Base-by-base conservation (phyloP, 2,888 invertebrate species). In the Mythimna albipuncta region DNA sequence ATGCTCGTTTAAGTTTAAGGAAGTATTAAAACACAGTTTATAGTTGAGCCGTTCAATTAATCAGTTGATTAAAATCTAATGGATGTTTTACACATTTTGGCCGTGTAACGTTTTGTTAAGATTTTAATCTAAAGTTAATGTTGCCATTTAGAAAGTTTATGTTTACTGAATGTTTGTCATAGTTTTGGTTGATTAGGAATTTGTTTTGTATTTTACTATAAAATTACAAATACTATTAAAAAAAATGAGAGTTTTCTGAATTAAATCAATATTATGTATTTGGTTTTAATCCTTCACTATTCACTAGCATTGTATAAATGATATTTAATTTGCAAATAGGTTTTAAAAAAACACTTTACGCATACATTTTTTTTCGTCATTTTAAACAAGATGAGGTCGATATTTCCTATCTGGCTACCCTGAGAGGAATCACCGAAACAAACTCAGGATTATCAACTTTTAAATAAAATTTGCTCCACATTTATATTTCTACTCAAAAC, bases 21-120 rank as follows among this genome's bases (percentile, higher is more conserved):
- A 83, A 81, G 75, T 83, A 70, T 83, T 83, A 82, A 69, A 79
- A 57, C 35, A 50, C 50, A n/a, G 58, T 65, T 79, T 52, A 74
- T 64, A 52, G 54, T 74, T 19, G 58, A 6, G 21, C 16, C 19
- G 52, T 76, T 63, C 62, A 55, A 77, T 77, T 77, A 77, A 81
- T 77, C 70, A 55, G 58, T 65, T 50, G 67, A 79, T 82, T 78
- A 79, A 44, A 65, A 78, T 82, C 64, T 58, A 62, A 82, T 72
- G 47, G 52, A 73, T 73, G 59, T 82, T 82, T 69, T 57, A 80
- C 82, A 79, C 63, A 63, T 66, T 82, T 69, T 9, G 26, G n/a
- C 63, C 41, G 64, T 77, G 82, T 68, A 65, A 63, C 13, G 35
- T 65, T 75, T 81, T 65, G 64, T 81, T 44, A 32, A 68, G 82